A percentile compares a stretch with the other conserved stretches of the same genome.
Evolutionary conservation across 1,140 invertebrate genomes (phyloP).

Genomic region (Ceratosolen solmsi): DNA sequence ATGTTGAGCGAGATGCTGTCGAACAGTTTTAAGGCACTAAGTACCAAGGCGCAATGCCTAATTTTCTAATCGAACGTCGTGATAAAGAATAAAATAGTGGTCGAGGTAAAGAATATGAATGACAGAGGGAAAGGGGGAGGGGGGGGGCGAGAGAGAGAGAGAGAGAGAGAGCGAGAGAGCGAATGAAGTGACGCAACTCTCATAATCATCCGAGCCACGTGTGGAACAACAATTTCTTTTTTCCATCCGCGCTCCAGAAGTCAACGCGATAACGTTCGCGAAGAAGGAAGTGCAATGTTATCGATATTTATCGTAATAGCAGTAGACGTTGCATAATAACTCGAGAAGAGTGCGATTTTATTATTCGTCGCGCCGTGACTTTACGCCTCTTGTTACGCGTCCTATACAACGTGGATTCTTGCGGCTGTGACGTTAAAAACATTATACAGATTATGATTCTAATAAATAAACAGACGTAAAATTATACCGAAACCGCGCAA

Average conservation of each 20-base stretch:
- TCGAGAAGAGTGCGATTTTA: slow-evolving; percentile 27
- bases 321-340: slow-evolving; percentile 39
- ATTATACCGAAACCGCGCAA: neutral
- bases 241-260: neutral
- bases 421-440: neutral
- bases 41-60: slow-evolving; percentile 51
- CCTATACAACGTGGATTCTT: slow-evolving; percentile 3
- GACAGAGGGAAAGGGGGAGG: too few species aligned
- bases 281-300: slow-evolving; percentile 36
- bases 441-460: neutral
- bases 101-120: neutral
- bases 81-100: slow-evolving; percentile 5
- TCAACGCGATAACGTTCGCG: neutral
- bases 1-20: slow-evolving; percentile 44
- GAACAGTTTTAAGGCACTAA: slow-evolving; percentile 57
- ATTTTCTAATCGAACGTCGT: slow-evolving; percentile 48
- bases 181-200: neutral
- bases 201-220: neutral
- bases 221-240: slow-evolving; percentile 9
- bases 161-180: neutral
- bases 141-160: neutral
- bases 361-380: neutral
- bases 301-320: slow-evolving; percentile 41
- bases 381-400: slow-evolving; percentile 15
- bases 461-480: neutral